A percentile compares a stretch with the other conserved stretches of the same genome.
phyloP scores from a whole-genome alignment of 2,113 vertebrate genomes.

The Phylloscopus trochiloides region DNA sequence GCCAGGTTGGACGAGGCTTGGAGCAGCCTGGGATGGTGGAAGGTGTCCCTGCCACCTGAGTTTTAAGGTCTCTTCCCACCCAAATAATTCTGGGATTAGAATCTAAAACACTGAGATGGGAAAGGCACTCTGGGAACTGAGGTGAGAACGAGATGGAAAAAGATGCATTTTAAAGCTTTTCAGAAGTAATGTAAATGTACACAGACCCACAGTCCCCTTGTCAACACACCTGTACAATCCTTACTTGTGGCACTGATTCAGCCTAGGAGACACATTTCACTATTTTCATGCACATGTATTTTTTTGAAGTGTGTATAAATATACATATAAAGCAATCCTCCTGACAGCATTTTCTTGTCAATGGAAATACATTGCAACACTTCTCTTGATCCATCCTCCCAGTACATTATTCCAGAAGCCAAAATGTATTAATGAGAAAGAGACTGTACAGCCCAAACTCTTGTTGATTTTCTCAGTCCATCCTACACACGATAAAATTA shows the following conservation, averaged over 20 bases:
- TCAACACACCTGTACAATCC: neutral
- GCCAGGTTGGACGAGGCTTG: fast-evolving
- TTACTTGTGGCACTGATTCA: neutral
- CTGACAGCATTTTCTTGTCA: neutral
- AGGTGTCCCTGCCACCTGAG: neutral
- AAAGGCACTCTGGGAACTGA: neutral
- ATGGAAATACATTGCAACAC: neutral
- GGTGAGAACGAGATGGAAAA: neutral
- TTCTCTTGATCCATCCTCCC: neutral
- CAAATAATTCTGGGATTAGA: neutral
- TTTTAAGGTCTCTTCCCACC: neutral
- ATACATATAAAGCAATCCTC: neutral
- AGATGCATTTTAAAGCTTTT: neutral
- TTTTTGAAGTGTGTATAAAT: neutral
- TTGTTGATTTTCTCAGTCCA: conserved; percentile 2
- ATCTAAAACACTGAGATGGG: neutral
- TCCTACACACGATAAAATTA: conserved; percentile 11
- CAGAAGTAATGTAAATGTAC: neutral
- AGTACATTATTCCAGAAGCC: neutral
- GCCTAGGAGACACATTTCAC: neutral
- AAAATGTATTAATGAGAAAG: neutral
- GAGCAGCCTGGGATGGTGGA: fast-evolving
- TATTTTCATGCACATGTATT: neutral
- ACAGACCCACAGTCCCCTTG: neutral
- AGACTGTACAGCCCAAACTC: neutral